phyloP scores from a whole-genome alignment of 2,113 vertebrate species.

The Anoplopoma fimbria region DNA sequence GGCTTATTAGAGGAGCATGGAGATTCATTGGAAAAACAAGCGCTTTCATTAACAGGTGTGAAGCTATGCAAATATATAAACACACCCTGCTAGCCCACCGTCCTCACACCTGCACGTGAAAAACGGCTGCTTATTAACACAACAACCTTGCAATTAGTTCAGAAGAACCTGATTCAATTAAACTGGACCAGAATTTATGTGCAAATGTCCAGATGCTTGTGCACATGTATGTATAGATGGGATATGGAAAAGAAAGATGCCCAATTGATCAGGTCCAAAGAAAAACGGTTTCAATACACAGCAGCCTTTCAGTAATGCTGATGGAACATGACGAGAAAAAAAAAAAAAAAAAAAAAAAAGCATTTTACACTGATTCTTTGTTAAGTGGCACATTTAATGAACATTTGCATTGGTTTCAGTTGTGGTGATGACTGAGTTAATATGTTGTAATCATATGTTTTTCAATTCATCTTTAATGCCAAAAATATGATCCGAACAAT shows the following conservation, averaged over 20 bases:
- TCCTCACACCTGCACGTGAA: constrained; percentile 71
- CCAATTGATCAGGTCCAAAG: neutral
- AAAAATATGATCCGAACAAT: neutral
- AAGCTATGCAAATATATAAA: constrained; percentile 79
- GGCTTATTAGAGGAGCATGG: constrained; percentile 77
- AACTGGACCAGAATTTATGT: constrained; percentile 22
- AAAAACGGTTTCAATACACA: neutral
- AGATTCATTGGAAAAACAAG: constrained; percentile 79
- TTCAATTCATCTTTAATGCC: neutral
- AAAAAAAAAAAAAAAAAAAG: too few relatives aligned
- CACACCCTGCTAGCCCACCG: constrained; percentile 58
- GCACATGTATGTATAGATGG: neutral
- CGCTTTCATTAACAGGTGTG: constrained; percentile 81
- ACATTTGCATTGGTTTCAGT: constrained; percentile 3
- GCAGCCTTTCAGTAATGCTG: neutral
- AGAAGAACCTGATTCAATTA: constrained; percentile 55
- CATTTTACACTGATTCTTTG: neutral
- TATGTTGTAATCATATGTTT: neutral
- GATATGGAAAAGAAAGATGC: neutral
- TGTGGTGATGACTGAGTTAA: neutral
- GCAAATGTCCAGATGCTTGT: constrained; percentile 42
- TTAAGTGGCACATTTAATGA: neutral
- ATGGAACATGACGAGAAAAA: neutral
- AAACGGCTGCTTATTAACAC: constrained; percentile 74
- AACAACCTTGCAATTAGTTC: constrained; percentile 72